Conservation (phyloP, 2,888 invertebrate genomes). For the Kryphioiulus occultus region DNA sequence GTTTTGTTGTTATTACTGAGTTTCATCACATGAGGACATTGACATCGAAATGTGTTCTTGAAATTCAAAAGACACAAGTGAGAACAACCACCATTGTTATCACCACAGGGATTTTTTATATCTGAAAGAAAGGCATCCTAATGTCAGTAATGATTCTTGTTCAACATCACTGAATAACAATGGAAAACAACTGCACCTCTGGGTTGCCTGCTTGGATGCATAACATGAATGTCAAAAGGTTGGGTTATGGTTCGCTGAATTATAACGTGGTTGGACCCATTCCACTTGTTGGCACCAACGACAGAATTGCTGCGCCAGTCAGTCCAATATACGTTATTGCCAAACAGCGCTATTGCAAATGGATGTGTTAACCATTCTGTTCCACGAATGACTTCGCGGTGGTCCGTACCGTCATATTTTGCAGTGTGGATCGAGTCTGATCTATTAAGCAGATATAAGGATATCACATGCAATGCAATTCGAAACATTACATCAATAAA, state of each 20-base stretch:
- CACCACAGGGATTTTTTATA: constrained; percentile 72
- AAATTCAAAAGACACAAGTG: constrained; percentile 80
- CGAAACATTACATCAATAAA: too few relatives aligned
- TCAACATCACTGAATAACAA: background rate
- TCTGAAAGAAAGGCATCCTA: constrained; percentile 56
- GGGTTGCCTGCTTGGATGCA: constrained; percentile 80
- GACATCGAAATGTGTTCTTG: constrained; percentile 73
- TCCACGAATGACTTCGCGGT: constrained; percentile 74
- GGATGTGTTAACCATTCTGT: constrained; percentile 84
- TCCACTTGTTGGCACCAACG: constrained; percentile 87
- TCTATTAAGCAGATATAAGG: constrained; percentile 61
- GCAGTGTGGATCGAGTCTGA: constrained; percentile 87
- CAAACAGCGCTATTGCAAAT: constrained; percentile 86
- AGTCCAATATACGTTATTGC: constrained; percentile 89
- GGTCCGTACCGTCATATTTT: constrained; percentile 79
- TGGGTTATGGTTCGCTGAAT: constrained; percentile 84
- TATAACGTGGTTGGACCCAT: constrained; percentile 76
- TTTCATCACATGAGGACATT: constrained; percentile 87
- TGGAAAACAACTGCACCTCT: constrained; percentile 60
- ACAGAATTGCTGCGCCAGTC: constrained; percentile 91
- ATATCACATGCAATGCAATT: background rate
- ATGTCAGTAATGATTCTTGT: background rate
- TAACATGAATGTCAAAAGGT: constrained; percentile 87
- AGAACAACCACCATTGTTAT: constrained; percentile 77
- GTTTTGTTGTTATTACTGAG: constrained; percentile 72